phyloP scores from a whole-genome alignment of 2,888 invertebrate species.

The Agrypnus murinus region DNA sequence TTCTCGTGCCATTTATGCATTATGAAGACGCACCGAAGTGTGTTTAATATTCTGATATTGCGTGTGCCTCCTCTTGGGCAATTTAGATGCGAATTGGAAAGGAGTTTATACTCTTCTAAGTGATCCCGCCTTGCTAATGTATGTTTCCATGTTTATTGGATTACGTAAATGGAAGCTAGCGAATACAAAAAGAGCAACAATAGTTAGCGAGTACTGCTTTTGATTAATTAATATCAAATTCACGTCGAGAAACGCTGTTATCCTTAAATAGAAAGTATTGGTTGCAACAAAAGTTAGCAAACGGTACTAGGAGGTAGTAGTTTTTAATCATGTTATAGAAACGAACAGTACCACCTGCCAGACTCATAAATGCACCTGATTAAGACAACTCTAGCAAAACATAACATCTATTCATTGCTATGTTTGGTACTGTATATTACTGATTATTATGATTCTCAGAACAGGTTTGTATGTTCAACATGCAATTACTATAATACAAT shows the following conservation, averaged over 20 bases:
- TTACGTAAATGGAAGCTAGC: background rate
- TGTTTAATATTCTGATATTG: constrained; percentile 24
- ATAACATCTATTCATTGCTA: constrained; percentile 2
- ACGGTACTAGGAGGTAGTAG: background rate
- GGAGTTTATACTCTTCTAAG: constrained; percentile 1
- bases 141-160: background rate
- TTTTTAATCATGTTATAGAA: constrained; percentile 4
- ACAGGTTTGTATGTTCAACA: constrained; percentile 13
- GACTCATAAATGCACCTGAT: constrained; percentile 10
- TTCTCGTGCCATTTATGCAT: constrained; percentile 18
- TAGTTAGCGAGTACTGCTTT: background rate
- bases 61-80: constrained; percentile 12
- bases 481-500: too few species aligned
- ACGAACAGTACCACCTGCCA: constrained; percentile 23
- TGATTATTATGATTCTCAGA: constrained; percentile 8
- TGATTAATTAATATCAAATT: background rate
- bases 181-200: background rate
- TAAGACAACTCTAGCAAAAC: constrained; percentile 12
- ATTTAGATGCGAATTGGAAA: constrained; percentile 24
- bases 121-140: background rate
- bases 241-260: background rate
- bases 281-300: background rate
- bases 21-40: constrained; percentile 4
- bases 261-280: background rate
- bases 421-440: constrained; percentile 19